Evolutionary conservation across 2,888 invertebrate genomes (phyloP), one percentile per base, ranked within the genome.

Genomic region (Pristionchus maxplancki): DNA sequence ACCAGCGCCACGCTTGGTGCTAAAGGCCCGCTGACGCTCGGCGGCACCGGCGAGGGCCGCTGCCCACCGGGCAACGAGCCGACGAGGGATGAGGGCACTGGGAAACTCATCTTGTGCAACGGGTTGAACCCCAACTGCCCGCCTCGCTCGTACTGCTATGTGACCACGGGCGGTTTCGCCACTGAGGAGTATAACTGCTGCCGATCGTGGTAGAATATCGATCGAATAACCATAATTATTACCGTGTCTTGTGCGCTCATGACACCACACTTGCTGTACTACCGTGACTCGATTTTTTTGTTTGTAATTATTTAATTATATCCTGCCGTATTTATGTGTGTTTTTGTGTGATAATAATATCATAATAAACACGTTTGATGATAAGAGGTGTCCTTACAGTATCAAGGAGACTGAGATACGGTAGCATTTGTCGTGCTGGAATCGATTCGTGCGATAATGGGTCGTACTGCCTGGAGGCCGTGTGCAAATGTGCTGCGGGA

Each of bases 81-180:
- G 64, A 91, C 93, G 13, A 83, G 89, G 28, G 93, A 94, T 87
- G 91, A 90, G 37, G 71, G 87, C 44, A 90, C 83, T 74, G 93
- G 93, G 28, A 89, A 90, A 78, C 88, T 93, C 78, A 89, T 92
- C 31, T 88, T 93, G 62, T 94, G 94, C 91, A 93, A 93, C 88
- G 94, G 94, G 15, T 89, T 93, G 67, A 92, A 92, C 82, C 94
- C 94, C 11, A 93, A 94, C 71, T 94, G 94, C 89, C 94, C 94
- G 28, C 94, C 94, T 5, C 89, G 93, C 40, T 92, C 93, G 31
- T 94, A 94, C 88, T 94, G 94, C 88, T 94, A 94, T 88, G 94
- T 94, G 50, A 94, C 94, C 31, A 89, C 90, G 17, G 94, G 94
- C 37, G 93, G 92, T 74, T 92, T 93, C 81, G 94, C 94, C 50